A percentile compares a stretch with the other conserved stretches of the same genome.
Conservation (phyloP, 2,888 invertebrate genomes). For the Escarpia spicata region DNA sequence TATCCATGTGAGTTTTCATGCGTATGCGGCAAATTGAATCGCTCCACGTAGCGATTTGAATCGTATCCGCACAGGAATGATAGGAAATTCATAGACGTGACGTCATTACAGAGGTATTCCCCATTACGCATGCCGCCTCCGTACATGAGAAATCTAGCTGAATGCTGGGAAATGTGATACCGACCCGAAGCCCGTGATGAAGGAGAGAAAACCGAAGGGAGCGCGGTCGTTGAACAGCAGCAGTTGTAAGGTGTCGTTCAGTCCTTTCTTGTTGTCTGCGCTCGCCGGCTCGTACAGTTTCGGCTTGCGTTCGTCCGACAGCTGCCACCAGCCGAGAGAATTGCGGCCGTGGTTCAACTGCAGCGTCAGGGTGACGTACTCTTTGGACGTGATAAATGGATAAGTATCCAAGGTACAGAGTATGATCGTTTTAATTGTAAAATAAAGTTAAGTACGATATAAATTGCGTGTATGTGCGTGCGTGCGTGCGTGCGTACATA, state of each 20-base stretch:
- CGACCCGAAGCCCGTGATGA: conserved; percentile 93
- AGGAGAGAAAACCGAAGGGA: conserved; percentile 89
- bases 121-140: not conserved
- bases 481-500: too few relatives aligned
- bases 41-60: too few relatives aligned
- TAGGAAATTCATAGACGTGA: not conserved
- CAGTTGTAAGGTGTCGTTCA: conserved; percentile 9
- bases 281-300: not conserved
- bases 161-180: conserved; percentile 52
- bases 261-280: not conserved
- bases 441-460: too few relatives aligned
- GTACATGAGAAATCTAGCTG: not conserved
- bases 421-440: too few relatives aligned
- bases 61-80: not conserved
- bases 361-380: not conserved
- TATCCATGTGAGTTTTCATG: too few relatives aligned
- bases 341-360: not conserved
- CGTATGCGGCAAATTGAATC: too few relatives aligned
- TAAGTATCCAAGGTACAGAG: too few relatives aligned
- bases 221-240: conserved; percentile 89
- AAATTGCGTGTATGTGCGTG: too few relatives aligned
- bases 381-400: not conserved
- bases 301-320: not conserved
- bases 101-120: not conserved
- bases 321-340: not conserved